Conservation (phyloP, 2,113 vertebrate genomes). For the Aspiorhynchus laticeps region DNA sequence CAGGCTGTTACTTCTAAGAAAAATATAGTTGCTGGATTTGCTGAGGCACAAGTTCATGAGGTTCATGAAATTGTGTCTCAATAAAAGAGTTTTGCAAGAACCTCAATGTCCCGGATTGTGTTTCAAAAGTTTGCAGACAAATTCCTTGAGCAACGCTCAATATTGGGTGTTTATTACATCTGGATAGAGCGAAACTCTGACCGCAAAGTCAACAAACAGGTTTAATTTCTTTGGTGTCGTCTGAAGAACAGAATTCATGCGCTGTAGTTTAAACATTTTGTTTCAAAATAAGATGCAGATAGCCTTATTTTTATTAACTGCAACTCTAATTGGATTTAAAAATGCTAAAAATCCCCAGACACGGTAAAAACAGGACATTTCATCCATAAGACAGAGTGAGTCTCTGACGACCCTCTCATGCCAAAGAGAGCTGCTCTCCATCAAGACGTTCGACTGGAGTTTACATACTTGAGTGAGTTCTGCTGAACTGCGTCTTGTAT, state of each 20-base stretch:
- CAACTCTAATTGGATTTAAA: background rate
- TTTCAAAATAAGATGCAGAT: constrained; percentile 5
- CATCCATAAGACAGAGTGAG: constrained; percentile 10
- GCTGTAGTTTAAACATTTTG: background rate
- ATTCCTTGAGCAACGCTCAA: background rate
- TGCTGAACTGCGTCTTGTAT: constrained; percentile 43
- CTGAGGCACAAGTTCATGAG: background rate
- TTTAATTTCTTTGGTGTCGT: background rate
- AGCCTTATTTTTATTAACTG: background rate
- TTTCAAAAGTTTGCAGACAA: constrained; percentile 13
- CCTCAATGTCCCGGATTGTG: background rate
- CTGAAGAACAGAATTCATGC: background rate
- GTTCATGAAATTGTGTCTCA: background rate
- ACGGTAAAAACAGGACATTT: background rate
- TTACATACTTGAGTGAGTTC: constrained; percentile 50
- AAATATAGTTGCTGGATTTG: background rate
- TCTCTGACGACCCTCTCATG: constrained; percentile 2
- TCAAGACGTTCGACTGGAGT: constrained; percentile 37
- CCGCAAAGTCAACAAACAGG: background rate
- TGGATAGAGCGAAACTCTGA: background rate
- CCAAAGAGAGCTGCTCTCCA: constrained; percentile 33
- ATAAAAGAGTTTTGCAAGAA: constrained; percentile 25
- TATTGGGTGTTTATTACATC: constrained; percentile 20
- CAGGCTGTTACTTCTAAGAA: background rate
- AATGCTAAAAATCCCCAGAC: background rate